Evolutionary conservation across 1,140 invertebrate genomes (phyloP), one percentile per base, ranked within the genome.

Genomic region (Venustaconcha ellipsiformis): DNA sequence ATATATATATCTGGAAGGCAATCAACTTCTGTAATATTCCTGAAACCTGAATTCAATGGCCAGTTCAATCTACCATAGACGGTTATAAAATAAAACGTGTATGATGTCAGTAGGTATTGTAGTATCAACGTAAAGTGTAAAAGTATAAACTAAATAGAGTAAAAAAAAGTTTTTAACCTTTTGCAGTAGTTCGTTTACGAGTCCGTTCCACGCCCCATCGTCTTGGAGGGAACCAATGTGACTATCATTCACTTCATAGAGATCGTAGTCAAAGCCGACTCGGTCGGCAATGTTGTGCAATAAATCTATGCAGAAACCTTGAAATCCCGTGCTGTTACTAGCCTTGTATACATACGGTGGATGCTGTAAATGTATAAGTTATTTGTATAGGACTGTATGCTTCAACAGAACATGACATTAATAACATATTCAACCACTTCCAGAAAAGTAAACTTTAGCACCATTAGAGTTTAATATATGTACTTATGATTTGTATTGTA

Each of bases 281-380:
- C 94, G 93, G 67, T 94, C 90, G 57, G 94, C 92, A 48, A 99
- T 96, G 87, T 95, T 93, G 72, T 97, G 92, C 1, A 99, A 93
- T 0, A 99, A 90, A 87, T 99, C 97, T 67, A 98, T 95, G 88
- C 97, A 98, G 87, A 98, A 99, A 14, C 97, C 97, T 74, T 58
- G 37, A 48, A 48, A 48, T 11, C 0, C 6, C 11, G 37, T 48
- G 37, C 73, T 70, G 65, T 78, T 72, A 59, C 78, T 82, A 73
- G 60, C 48, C 57, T 83, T 88, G 74, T 83, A 94, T n/a, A 97
- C 93, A 84, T 97, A 98, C 0, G 96, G 96, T 37, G 94, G 92
- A 93, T 96, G 94, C 94, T 96, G 85, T 55, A 89, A 86, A 63
- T n/a, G 37, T 30, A 74, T 23, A 67, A 12, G n/a, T 48, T 6